Evolutionary conservation across 1,140 invertebrate species (phyloP), one percentile per base, ranked within the genome.

Genomic region (Brachionus angularis): DNA sequence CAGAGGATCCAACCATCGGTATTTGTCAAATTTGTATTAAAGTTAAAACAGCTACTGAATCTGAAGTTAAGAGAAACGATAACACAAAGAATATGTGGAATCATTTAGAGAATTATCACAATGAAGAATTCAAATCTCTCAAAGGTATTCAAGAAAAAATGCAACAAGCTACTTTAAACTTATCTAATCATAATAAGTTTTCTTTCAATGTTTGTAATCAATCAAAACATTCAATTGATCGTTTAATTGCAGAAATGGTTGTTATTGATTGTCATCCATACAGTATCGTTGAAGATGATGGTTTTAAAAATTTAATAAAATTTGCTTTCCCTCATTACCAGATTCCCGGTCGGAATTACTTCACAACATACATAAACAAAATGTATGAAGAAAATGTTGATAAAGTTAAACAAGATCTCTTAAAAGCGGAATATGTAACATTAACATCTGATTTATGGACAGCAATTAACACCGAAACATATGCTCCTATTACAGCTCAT

Each of bases 301-400:
- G 47, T 21, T 49, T 23, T 50, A 50, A 50, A 50, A 53, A 53
- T 29, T 53, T 53, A 53, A 53, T 53, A 31, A 53, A 14, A 25
- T 29, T n/a, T 53, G 25, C 31, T n/a, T 53, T 1, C 50, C 50
- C 50, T 14, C 29, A 53, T 53, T 53, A 53, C 31, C 50, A 53
- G 50, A 25, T 53, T 53, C 50, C 50, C 31, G 50, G 50, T 31
- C 29, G 50, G 31, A 29, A 53, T 25, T 53, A 31, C 31, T 53
- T 53, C 31, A 53, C 29, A 53, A 53, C 50, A 53, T 12, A 31
- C 29, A 53, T 53, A 31, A 53, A 53, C 31, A 53, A 53, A 53
- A 53, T 53, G 50, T 53, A 53, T 16, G 50, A 53, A 31, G 50
- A 53, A 53, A 53, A 53, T 53, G 25, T 53, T 53, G 50, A 53